Evolutionary conservation across 2,888 invertebrate genomes (phyloP).

Genomic region (Maniola hyperantus): DNA sequence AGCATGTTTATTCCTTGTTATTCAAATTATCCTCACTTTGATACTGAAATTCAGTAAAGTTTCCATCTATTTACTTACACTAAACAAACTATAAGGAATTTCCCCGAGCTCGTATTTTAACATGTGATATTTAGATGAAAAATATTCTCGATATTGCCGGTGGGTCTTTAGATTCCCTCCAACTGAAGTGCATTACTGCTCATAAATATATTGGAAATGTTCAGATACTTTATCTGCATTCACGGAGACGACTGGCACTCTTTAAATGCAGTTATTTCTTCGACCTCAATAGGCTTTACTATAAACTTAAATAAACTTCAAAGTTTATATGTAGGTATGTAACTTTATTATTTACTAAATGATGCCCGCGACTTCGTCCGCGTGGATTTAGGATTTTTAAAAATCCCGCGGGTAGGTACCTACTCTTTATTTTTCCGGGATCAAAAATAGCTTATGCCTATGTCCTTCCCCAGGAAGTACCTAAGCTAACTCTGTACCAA

Average conservation of each 20-base stretch:
- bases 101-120: slow-evolving; percentile 17
- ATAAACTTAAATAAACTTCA: neutral
- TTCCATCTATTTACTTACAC: slow-evolving; percentile 16
- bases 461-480: too few relatives aligned
- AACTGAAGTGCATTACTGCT: slow-evolving; percentile 26
- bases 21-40: neutral
- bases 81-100: slow-evolving; percentile 27
- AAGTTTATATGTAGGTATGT: too few relatives aligned
- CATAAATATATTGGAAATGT: slow-evolving; percentile 27
- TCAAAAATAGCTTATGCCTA: too few relatives aligned
- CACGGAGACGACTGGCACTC: slow-evolving; percentile 5
- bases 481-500: too few relatives aligned
- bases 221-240: slow-evolving; percentile 20
- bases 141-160: slow-evolving; percentile 22
- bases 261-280: slow-evolving; percentile 8
- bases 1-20: neutral
- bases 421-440: too few relatives aligned
- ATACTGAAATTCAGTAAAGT: slow-evolving; percentile 21
- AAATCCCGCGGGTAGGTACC: too few relatives aligned
- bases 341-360: too few relatives aligned
- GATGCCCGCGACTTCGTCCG: too few relatives aligned
- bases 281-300: neutral
- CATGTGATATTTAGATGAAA: slow-evolving; percentile 31
- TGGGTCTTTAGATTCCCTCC: slow-evolving; percentile 10
- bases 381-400: too few relatives aligned